Conservation (phyloP, 2,113 vertebrate species). For the Calonectris borealis region DNA sequence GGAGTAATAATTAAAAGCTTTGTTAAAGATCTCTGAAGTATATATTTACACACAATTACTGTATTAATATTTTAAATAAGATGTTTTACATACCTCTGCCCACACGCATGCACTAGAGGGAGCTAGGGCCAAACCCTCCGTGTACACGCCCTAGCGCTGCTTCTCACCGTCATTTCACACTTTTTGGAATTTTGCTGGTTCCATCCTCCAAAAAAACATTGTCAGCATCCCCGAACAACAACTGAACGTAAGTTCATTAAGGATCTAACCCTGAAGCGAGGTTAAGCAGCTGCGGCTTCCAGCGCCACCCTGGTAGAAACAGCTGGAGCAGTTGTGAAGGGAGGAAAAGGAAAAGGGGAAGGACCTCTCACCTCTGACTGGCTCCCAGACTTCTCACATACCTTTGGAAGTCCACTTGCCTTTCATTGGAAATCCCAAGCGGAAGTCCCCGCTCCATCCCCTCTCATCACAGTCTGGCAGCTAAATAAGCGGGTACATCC, state of each 20-base stretch:
- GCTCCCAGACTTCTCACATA: neutral
- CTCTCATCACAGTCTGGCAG: neutral
- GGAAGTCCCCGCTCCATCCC: neutral
- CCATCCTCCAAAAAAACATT: neutral
- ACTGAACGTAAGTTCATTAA: neutral
- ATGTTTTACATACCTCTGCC: neutral
- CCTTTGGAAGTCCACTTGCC: neutral
- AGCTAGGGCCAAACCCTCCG: neutral
- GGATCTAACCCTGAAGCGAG: neutral
- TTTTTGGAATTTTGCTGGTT: neutral
- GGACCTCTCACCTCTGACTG: neutral
- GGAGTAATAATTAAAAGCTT: neutral
- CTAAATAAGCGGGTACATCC: neutral
- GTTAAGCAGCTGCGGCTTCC: neutral
- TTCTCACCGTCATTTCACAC: neutral
- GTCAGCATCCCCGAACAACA: neutral
- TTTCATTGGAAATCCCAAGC: neutral
- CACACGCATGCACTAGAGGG: conserved; percentile 41
- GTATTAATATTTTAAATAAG: neutral
- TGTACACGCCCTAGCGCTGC: fast-evolving
- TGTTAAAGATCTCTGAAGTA: neutral
- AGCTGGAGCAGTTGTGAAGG: neutral
- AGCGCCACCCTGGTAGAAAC: neutral
- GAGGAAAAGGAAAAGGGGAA: neutral
- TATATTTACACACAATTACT: neutral